Evolutionary conservation across 2,888 invertebrate species (phyloP).

Genomic region (Ametastegia equiseti): DNA sequence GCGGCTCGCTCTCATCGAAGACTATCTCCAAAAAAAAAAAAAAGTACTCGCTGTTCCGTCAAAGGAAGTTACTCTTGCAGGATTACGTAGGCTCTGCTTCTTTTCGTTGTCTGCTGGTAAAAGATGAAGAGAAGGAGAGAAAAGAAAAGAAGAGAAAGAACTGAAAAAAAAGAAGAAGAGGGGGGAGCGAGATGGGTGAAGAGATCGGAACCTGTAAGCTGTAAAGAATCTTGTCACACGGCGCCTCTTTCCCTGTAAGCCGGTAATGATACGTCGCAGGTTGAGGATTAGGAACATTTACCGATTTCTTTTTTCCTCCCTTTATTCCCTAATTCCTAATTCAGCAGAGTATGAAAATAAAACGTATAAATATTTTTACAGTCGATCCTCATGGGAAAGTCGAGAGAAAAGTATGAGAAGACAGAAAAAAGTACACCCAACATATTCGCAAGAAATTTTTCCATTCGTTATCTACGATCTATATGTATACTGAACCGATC

Average conservation of each 20-base stretch:
- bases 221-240: slow-evolving; percentile 42
- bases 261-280: slow-evolving; percentile 61
- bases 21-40: not conserved
- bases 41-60: slow-evolving; percentile 12
- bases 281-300: slow-evolving; percentile 57
- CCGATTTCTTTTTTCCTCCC: not conserved
- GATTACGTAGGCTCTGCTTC: not conserved
- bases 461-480: no score
- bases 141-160: not conserved
- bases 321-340: not conserved
- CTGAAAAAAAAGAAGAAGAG: not conserved
- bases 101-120: not conserved
- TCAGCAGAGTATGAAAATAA: not conserved
- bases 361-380: not conserved
- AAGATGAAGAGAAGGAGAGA: not conserved
- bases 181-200: not conserved
- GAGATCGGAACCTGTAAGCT: slow-evolving; percentile 39
- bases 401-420: no score
- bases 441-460: no score
- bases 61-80: slow-evolving; percentile 38
- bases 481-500: no score
- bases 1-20: not conserved
- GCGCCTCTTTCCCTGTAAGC: slow-evolving; percentile 53
- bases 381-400: no score
- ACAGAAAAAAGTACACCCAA: no score